Percentiles rank a stretch among this genome's conserved stretches.
Conservation (phyloP, 2,113 vertebrate genomes). For the Corynorhinus townsendii region DNA sequence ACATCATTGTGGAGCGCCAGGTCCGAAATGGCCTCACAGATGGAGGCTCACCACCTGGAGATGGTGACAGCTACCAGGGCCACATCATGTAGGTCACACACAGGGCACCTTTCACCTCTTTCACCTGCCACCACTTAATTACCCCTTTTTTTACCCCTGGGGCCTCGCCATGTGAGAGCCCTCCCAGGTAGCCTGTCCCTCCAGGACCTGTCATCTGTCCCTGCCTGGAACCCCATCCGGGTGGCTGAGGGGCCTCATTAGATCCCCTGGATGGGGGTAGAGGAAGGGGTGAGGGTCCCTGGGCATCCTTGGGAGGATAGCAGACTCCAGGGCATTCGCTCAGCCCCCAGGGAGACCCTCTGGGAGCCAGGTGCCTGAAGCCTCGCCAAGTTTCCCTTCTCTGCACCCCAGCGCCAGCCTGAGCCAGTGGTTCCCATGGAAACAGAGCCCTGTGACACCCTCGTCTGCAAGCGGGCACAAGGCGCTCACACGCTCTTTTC, state of each 20-base stretch:
- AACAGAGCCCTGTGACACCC: conserved; percentile 51
- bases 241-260: not conserved
- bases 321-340: not conserved
- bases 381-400: conserved; percentile 62
- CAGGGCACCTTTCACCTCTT: not conserved
- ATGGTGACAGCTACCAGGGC: not conserved
- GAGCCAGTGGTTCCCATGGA: conserved; percentile 70
- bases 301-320: not conserved
- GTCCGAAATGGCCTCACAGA: not conserved
- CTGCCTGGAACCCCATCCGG: not conserved
- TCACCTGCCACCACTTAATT: not conserved
- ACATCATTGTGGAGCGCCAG: not conserved
- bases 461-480: not conserved
- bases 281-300: not conserved
- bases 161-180: not conserved
- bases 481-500: not conserved
- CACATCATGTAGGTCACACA: not conserved
- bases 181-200: not conserved
- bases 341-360: not conserved
- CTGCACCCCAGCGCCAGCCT: conserved; percentile 44
- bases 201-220: too few species aligned
- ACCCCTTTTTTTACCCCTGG: not conserved
- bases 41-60: not conserved
- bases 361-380: conserved; percentile 11
- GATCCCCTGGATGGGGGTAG: not conserved